Evolutionary conservation across 2,113 vertebrate genomes (phyloP).

Genomic region (Pedionomus torquatus): DNA sequence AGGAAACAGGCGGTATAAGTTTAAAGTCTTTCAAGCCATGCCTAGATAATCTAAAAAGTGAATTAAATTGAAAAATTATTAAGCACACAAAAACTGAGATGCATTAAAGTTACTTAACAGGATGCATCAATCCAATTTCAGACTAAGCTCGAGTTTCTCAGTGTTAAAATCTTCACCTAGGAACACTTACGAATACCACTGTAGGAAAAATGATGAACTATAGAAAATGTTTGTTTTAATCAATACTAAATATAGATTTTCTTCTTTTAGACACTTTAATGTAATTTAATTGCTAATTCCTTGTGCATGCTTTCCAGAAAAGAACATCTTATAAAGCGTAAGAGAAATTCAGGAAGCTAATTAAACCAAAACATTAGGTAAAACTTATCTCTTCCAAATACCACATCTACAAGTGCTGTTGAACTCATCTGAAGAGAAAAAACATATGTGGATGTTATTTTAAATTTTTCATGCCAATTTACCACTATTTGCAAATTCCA

Average conservation of each 20-base stretch:
- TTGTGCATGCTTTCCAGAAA: not conserved
- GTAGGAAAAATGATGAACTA: not conserved
- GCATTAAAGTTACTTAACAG: not conserved
- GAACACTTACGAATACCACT: not conserved
- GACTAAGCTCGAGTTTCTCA: not conserved
- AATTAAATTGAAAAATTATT: not conserved
- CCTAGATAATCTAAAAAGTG: not conserved
- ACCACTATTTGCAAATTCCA: not conserved
- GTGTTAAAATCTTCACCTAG: not conserved
- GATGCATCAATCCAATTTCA: not conserved
- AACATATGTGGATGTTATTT: not conserved
- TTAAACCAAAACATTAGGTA: not conserved
- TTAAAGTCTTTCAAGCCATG: not conserved
- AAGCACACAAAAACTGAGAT: not conserved
- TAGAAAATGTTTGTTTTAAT: not conserved
- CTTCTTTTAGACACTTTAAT: not conserved
- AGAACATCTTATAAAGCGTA: not conserved
- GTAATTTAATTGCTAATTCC: not conserved
- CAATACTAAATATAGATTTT: not conserved
- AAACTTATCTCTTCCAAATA: not conserved
- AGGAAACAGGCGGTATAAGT: not conserved
- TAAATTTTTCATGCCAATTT: not conserved
- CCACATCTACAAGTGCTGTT: not conserved
- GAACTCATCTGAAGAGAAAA: not conserved
- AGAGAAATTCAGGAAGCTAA: not conserved